These are phyloP conservation scores for Amphilophus citrinellus DNA, from an alignment of 2,113 vertebrate genomes.

Conservation along the genomic window DNA sequence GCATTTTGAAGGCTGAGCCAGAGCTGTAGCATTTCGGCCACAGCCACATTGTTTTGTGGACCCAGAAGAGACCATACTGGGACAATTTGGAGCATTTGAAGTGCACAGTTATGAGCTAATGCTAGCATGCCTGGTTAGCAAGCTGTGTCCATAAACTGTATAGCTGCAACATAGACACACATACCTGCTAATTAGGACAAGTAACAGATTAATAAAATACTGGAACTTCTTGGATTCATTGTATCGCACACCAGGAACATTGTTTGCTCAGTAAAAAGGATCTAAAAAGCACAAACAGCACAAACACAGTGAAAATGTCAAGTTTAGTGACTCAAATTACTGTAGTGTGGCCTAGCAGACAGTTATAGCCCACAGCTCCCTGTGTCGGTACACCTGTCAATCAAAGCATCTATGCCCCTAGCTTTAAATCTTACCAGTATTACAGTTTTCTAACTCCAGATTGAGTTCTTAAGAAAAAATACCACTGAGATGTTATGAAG, in stretches of 20 bases:
- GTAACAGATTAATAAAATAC: neutral
- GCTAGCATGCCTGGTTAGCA: neutral
- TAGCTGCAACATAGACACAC: neutral
- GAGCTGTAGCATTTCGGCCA: neutral
- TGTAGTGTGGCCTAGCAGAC: neutral
- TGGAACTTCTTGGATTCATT: neutral
- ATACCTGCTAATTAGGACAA: neutral
- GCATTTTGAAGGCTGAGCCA: neutral
- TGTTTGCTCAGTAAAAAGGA: neutral
- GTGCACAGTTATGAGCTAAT: neutral
- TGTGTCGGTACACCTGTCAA: neutral
- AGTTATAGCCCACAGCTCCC: neutral
- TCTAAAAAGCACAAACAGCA: neutral
- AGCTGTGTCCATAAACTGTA: neutral
- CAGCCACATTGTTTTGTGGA: neutral
- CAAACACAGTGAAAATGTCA: neutral
- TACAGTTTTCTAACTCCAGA: neutral
- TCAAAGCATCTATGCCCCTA: neutral
- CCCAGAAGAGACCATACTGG: neutral
- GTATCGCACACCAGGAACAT: neutral
- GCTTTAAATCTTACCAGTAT: neutral
- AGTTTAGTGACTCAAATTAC: neutral
- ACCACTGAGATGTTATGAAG: neutral
- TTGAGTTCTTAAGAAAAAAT: neutral
- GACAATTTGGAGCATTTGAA: neutral